These are phyloP conservation scores for Perodicticus potto DNA, from an alignment of 2,797 vertebrate genomes.

Conservation along the genomic window DNA sequence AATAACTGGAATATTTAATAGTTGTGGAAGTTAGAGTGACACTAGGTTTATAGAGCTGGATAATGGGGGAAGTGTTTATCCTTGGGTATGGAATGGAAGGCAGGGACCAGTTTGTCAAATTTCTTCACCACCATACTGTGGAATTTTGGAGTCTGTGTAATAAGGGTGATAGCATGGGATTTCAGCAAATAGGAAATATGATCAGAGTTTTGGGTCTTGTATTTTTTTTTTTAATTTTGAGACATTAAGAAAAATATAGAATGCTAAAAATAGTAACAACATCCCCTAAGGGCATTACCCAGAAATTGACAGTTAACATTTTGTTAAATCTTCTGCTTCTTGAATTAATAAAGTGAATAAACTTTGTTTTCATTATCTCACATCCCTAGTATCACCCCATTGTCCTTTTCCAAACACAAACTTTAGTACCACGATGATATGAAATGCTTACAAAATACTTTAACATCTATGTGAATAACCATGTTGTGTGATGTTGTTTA, in stretches of 20 bases:
- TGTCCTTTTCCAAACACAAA: background rate
- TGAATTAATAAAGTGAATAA: conserved; percentile 23
- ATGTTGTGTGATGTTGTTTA: background rate
- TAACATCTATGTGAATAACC: background rate
- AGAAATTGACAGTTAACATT: background rate
- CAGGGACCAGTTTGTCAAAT: background rate
- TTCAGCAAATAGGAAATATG: conserved; percentile 39
- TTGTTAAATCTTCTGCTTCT: conserved; percentile 46
- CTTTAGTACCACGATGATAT: background rate
- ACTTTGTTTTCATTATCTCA: background rate
- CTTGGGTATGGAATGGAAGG: conserved; percentile 15
- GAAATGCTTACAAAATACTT: conserved; percentile 16
- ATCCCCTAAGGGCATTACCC: background rate
- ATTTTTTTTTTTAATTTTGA: conserved; percentile 39
- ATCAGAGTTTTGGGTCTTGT: background rate
- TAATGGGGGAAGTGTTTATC: background rate
- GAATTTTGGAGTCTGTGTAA: background rate
- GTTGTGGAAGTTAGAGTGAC: background rate
- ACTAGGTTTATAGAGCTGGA: background rate
- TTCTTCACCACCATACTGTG: background rate
- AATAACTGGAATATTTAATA: background rate
- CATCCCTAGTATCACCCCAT: background rate
- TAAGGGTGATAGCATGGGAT: background rate
- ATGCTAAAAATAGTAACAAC: background rate
- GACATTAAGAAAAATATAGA: conserved; percentile 27